Conservation (phyloP, 2,797 vertebrate species). For the Bovichtus diacanthus region DNA sequence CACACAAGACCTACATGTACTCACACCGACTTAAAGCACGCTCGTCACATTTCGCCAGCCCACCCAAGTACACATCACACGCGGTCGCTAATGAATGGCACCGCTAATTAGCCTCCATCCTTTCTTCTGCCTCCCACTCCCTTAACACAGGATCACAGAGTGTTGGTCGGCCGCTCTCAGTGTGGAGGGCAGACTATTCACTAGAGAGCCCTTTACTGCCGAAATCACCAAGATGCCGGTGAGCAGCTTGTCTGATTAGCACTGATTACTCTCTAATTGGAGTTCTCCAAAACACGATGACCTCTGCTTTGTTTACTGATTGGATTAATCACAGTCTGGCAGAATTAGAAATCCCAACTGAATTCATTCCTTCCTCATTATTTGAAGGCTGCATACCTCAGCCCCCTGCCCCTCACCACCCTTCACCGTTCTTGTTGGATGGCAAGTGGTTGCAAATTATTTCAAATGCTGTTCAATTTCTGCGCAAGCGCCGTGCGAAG, state of each 20-base stretch:
- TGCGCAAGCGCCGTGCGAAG: background rate
- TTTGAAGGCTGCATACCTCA: slow-evolving; percentile 56
- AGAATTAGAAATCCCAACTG: slow-evolving; percentile 83
- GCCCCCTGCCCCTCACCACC: slow-evolving; percentile 16
- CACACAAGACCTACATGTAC: slow-evolving; percentile 3
- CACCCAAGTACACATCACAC: slow-evolving; percentile 71
- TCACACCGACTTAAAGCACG: slow-evolving; percentile 6
- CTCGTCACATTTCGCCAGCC: slow-evolving; percentile 46
- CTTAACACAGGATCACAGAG: slow-evolving; percentile 81
- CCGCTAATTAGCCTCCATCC: slow-evolving; percentile 74
- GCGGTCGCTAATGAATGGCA: slow-evolving; percentile 73
- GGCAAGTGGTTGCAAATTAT: slow-evolving; percentile 22
- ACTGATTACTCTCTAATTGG: slow-evolving; percentile 87
- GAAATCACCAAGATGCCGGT: slow-evolving; percentile 80
- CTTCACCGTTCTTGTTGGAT: slow-evolving; percentile 18
- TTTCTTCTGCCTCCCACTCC: slow-evolving; percentile 76
- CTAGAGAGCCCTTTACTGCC: slow-evolving; percentile 72
- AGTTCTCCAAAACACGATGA: slow-evolving; percentile 88
- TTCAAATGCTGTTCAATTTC: slow-evolving; percentile 15
- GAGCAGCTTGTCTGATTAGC: slow-evolving; percentile 87
- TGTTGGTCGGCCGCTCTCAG: slow-evolving; percentile 70
- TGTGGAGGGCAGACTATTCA: slow-evolving; percentile 75
- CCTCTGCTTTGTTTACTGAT: slow-evolving; percentile 90
- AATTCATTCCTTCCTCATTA: slow-evolving; percentile 80
- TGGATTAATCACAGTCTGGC: slow-evolving; percentile 85